These are phyloP conservation scores for Adela reaumurella DNA, from an alignment of 2,888 invertebrate genomes.

Conservation along the genomic window DNA sequence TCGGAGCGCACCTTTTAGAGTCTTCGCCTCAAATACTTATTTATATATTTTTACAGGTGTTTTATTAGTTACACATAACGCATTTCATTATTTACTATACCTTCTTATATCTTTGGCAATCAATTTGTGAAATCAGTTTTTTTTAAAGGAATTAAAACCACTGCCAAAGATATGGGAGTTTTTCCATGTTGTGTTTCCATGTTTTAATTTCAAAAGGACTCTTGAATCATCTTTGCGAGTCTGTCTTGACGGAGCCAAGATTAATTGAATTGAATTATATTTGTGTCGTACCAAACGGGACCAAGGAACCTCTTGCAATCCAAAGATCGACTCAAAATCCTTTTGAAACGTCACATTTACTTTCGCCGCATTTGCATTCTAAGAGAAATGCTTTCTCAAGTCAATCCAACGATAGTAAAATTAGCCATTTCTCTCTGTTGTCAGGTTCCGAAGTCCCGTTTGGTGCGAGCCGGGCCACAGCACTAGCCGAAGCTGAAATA, in stretches of 20 bases:
- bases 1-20: too few species aligned
- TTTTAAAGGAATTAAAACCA: too few species aligned
- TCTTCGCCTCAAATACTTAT: too few species aligned
- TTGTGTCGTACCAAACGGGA: slow-evolving; percentile 27
- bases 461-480: slow-evolving; percentile 2
- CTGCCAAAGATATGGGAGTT: too few species aligned
- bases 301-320: slow-evolving; percentile 52
- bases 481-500: not conserved
- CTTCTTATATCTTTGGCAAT: too few species aligned
- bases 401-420: slow-evolving; percentile 39
- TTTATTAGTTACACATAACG: too few species aligned
- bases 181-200: slow-evolving; percentile 7
- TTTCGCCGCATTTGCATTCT: slow-evolving; percentile 9
- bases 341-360: slow-evolving; percentile 35
- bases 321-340: slow-evolving; percentile 56
- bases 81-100: too few species aligned
- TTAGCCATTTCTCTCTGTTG: slow-evolving; percentile 58
- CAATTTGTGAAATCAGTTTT: too few species aligned
- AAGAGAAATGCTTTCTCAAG: slow-evolving; percentile 10
- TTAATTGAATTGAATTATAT: slow-evolving; percentile 13
- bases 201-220: slow-evolving; percentile 44
- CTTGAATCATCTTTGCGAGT: slow-evolving; percentile 50
- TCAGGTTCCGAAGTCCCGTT: slow-evolving; percentile 55
- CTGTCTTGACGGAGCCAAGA: slow-evolving; percentile 16
- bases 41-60: too few species aligned